phyloP scores from a whole-genome alignment of 2,113 vertebrate genomes.

The Actinemys pallida region DNA sequence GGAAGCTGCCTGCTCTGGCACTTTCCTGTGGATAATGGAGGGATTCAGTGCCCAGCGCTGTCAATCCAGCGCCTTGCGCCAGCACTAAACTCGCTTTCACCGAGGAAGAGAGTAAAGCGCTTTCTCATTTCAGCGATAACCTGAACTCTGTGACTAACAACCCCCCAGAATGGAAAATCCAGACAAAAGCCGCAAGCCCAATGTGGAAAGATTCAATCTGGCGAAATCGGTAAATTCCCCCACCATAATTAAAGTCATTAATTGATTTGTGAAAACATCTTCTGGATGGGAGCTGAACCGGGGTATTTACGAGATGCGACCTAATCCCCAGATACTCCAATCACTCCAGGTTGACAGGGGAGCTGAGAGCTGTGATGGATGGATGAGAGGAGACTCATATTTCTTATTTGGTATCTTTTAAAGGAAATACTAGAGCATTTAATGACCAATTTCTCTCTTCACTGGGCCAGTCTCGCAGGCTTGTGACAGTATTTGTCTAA shows the following conservation, averaged over 20 bases:
- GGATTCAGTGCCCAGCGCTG: conserved; percentile 7
- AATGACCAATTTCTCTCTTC: conserved; percentile 50
- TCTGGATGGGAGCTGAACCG: conserved; percentile 29
- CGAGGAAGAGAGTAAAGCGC: not conserved
- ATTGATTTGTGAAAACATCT: conserved; percentile 68
- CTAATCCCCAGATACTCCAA: conserved; percentile 46
- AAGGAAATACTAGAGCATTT: conserved; percentile 41
- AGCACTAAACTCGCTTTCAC: not conserved
- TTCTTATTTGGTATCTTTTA: conserved; percentile 31
- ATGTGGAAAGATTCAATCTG: not conserved
- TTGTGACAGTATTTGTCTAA: not conserved
- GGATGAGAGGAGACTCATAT: not conserved
- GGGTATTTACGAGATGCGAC: conserved; percentile 44
- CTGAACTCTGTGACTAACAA: conserved; percentile 42
- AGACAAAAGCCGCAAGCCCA: not conserved
- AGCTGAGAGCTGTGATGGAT: not conserved
- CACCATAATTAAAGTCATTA: conserved; percentile 56
- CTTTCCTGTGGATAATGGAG: not conserved
- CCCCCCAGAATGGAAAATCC: conserved; percentile 27
- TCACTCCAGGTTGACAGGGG: conserved; percentile 20
- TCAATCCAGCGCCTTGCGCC: not conserved
- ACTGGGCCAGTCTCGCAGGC: not conserved
- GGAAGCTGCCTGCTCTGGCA: not conserved
- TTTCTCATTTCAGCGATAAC: conserved; percentile 54
- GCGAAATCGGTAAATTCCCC: conserved; percentile 53